Conservation (phyloP, 1,140 invertebrate species). For the Ips typographus region DNA sequence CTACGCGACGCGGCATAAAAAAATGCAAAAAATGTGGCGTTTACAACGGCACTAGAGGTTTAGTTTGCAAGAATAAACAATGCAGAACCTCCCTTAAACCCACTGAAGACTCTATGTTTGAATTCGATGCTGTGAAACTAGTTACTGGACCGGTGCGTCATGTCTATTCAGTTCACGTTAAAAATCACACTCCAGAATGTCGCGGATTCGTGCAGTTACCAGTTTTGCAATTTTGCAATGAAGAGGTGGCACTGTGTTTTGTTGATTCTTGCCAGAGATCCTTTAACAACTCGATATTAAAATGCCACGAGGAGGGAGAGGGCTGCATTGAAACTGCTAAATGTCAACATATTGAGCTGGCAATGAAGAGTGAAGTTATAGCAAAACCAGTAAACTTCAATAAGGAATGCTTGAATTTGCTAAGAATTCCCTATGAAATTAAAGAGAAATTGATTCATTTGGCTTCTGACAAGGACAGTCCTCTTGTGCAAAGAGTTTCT, state of each 20-base stretch:
- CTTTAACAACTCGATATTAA: slow-evolving; percentile 59
- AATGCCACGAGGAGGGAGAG: slow-evolving; percentile 57
- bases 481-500: slow-evolving; percentile 75
- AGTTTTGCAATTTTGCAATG: slow-evolving; percentile 53
- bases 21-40: slow-evolving; percentile 80
- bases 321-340: slow-evolving; percentile 21
- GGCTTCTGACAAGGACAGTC: slow-evolving; percentile 64
- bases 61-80: slow-evolving; percentile 75
- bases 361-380: slow-evolving; percentile 65
- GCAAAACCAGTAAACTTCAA: slow-evolving; percentile 62
- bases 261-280: slow-evolving; percentile 65
- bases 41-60: slow-evolving; percentile 73
- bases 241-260: slow-evolving; percentile 65
- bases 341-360: slow-evolving; percentile 72
- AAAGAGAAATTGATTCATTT: slow-evolving; percentile 70
- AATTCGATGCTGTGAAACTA: slow-evolving; percentile 70
- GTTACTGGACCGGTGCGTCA: slow-evolving; percentile 63
- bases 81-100: slow-evolving; percentile 73
- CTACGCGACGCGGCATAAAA: slow-evolving; percentile 57
- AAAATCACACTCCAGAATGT: slow-evolving; percentile 65
- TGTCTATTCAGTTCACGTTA: slow-evolving; percentile 71
- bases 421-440: slow-evolving; percentile 65
- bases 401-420: slow-evolving; percentile 64
- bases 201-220: slow-evolving; percentile 76
- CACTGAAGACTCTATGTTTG: slow-evolving; percentile 63